Conservation (phyloP, 2,113 vertebrate species). For the Cyanoderma ruficeps region DNA sequence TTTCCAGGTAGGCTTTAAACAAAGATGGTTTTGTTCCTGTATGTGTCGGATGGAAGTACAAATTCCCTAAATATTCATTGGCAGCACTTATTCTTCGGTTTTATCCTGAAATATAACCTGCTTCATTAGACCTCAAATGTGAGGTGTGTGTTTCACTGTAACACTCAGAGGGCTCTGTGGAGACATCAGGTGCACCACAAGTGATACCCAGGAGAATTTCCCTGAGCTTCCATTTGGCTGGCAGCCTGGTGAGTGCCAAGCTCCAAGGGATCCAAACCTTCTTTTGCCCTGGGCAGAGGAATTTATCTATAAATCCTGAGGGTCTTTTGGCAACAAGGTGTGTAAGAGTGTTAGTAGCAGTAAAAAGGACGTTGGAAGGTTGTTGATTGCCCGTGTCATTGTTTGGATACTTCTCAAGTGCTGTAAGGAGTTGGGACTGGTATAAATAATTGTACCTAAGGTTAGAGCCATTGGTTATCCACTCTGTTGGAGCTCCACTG, state of each 20-base stretch:
- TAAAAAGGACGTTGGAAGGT: not conserved
- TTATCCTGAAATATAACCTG: conserved; percentile 13
- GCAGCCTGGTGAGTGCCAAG: not conserved
- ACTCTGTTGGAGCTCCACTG: not conserved
- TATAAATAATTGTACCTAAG: not conserved
- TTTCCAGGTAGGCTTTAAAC: conserved; percentile 15
- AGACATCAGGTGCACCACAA: not conserved
- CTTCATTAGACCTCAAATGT: not conserved
- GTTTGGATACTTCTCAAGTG: not conserved
- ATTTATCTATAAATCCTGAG: not conserved
- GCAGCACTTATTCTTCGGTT: not conserved
- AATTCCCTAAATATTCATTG: not conserved
- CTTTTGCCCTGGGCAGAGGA: not conserved
- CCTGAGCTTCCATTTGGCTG: not conserved
- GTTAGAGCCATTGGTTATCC: not conserved
- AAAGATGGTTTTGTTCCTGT: not conserved
- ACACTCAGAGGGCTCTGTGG: not conserved
- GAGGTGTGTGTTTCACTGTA: not conserved
- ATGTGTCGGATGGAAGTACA: not conserved
- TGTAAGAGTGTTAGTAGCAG: not conserved
- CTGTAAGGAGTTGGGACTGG: not conserved
- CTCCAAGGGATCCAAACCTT: not conserved
- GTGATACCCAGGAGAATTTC: not conserved
- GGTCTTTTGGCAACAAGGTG: not conserved
- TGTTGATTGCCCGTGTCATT: not conserved